Base-by-base conservation (phyloP, 1,140 invertebrate species). In the Monomorium pharaonis region DNA sequence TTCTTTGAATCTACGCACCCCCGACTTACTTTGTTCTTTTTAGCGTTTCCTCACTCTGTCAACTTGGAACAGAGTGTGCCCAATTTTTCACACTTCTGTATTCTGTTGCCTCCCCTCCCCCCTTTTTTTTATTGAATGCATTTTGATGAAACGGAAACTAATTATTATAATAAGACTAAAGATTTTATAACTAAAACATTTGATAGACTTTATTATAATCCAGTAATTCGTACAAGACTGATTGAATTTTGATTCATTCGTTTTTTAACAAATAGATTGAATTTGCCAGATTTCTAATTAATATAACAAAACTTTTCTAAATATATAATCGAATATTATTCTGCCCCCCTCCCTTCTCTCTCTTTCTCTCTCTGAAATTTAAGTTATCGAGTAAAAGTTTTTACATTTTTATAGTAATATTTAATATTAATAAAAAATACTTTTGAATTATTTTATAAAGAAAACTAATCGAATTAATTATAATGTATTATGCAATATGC, bases 1-100 rank as follows among this genome's bases (percentile, higher is more conserved):
- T 83, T 58, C 51, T 14, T 58, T n/a, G 37, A 24, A 21, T 44
- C 51, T 81, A 54, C 49, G 16, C 16, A n/a, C 12, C 21, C n/a
- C n/a, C 27, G 65, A 81, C 51, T 81, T 70, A 18, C 42, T 44
- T 81, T 18, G 49, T 72, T 72, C 44, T 44, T 54, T 72, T 18
- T n/a, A 74, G 37, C 30, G 1, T 65, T 51, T 47, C 2, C 9
- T 44, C 33, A 16, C 60, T 44, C 33, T 30, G 16, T 72, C 24
- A 58, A 44, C 18, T 47, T 30, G 4, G 14, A 18, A 16, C 16
- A 58, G 21, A 0, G 47, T 60, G 24, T 18, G 24, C 3, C 7
- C 18, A 70, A 58, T 7, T 58, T 70, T 58, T 81, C 7, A 21
- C 6, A 12, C 7, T 49, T 81, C 9, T 37, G 16, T 16, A 54